Conservation (phyloP, 2,113 vertebrate genomes). For the Nymphicus hollandicus region DNA sequence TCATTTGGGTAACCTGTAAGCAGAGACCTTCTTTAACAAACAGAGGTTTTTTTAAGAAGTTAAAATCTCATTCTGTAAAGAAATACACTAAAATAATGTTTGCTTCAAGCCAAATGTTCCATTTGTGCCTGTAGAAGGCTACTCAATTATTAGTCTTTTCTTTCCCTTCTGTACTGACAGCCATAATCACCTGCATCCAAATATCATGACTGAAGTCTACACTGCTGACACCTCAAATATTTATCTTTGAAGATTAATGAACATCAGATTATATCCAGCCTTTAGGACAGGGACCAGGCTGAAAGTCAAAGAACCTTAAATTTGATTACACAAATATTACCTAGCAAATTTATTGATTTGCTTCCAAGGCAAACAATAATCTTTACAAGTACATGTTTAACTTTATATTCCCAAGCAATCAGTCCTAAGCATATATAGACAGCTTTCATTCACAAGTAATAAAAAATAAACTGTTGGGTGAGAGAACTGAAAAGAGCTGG, state of each 20-base stretch:
- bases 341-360: constrained; percentile 29
- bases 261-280: constrained; percentile 34
- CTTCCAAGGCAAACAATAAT: constrained; percentile 42
- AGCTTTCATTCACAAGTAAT: not conserved
- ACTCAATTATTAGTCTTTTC: not conserved
- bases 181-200: not conserved
- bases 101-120: not conserved
- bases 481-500: not conserved
- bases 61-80: not conserved
- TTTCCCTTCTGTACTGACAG: not conserved
- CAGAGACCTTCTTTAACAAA: not conserved
- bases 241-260: constrained; percentile 53
- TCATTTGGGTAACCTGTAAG: not conserved
- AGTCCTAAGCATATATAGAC: not conserved
- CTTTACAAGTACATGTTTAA: constrained; percentile 36
- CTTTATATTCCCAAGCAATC: constrained; percentile 20
- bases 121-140: not conserved
- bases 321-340: constrained; percentile 52
- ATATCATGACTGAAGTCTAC: not conserved
- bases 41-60: not conserved
- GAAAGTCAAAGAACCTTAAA: constrained; percentile 54
- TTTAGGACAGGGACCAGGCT: constrained; percentile 39
- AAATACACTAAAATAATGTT: not conserved
- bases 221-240: not conserved
- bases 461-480: not conserved